A percentile compares a stretch with the other conserved stretches of the same genome.
These are phyloP conservation scores for Limanda limanda DNA, from an alignment of 2,113 vertebrate genomes.

Conservation along the genomic window DNA sequence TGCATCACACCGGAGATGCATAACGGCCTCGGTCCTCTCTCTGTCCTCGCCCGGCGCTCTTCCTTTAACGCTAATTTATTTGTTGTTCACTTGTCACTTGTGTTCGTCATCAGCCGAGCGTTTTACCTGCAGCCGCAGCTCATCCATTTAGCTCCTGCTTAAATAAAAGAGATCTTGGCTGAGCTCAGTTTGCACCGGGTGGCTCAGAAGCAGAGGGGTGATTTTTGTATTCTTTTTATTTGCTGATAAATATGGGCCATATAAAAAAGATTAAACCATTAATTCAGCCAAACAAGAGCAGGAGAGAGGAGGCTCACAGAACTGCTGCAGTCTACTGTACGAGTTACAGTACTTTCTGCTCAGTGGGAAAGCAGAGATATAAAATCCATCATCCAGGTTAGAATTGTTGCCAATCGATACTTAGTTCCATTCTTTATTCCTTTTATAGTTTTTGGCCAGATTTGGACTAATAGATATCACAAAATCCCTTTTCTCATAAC, in stretches of 20 bases:
- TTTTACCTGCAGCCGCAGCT: conserved; percentile 53
- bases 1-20: conserved; percentile 46
- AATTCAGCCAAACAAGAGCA: conserved; percentile 12
- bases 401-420: conserved; percentile 14
- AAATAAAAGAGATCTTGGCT: conserved; percentile 65
- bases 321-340: background rate
- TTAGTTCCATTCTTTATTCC: background rate
- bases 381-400: background rate
- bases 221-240: too few relatives aligned
- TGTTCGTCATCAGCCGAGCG: conserved; percentile 48
- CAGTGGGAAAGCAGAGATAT: conserved; percentile 8
- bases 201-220: conserved; percentile 22
- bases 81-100: conserved; percentile 70
- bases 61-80: conserved; percentile 67
- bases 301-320: background rate
- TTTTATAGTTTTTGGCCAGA: background rate
- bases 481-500: too few relatives aligned
- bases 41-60: conserved; percentile 59
- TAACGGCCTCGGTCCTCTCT: conserved; percentile 4
- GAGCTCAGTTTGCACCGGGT: conserved; percentile 35
- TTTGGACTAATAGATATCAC: too few relatives aligned
- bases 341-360: conserved; percentile 14
- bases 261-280: conserved; percentile 39
- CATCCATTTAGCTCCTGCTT: conserved; percentile 59
- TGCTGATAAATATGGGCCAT: conserved; percentile 55